phyloP scores from a whole-genome alignment of 23 tunicate species.

The Oikopleura vanhoeffeni region DNA sequence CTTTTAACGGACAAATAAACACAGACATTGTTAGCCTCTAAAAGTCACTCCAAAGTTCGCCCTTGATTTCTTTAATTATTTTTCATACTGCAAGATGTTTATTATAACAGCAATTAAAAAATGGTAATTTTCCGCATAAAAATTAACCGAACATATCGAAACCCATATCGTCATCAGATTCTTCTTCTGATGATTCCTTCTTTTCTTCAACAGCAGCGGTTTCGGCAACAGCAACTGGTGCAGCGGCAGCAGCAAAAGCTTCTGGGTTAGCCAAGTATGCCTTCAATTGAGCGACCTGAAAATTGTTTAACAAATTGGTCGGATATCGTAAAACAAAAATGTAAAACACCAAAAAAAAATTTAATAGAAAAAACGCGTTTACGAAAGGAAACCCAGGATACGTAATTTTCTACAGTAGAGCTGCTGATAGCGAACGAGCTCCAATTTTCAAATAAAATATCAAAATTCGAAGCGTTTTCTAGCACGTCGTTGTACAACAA shows the following conservation, averaged over 20 bases:
- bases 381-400: neutral
- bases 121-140: too few species aligned
- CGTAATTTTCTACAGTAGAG: neutral
- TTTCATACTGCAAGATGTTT: too few species aligned
- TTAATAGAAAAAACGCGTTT: neutral
- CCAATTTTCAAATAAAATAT: too few species aligned
- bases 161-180: slow-evolving; percentile 96
- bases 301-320: neutral
- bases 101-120: too few species aligned
- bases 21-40: too few species aligned
- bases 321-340: neutral
- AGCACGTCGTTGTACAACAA: too few species aligned
- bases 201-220: slow-evolving; percentile 30
- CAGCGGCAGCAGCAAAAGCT: slow-evolving; percentile 82
- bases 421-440: too few species aligned
- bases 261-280: slow-evolving; percentile 91
- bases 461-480: too few species aligned
- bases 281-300: slow-evolving; percentile 39
- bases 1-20: too few species aligned
- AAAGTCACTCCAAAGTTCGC: too few species aligned
- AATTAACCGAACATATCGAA: slow-evolving; percentile 63
- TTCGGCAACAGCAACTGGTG: slow-evolving; percentile 30
- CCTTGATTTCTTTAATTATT: too few species aligned
- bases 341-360: neutral
- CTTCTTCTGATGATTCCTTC: slow-evolving; percentile 48